phyloP scores from a whole-genome alignment of 1,140 invertebrate species.

The Phymastichus coffea region DNA sequence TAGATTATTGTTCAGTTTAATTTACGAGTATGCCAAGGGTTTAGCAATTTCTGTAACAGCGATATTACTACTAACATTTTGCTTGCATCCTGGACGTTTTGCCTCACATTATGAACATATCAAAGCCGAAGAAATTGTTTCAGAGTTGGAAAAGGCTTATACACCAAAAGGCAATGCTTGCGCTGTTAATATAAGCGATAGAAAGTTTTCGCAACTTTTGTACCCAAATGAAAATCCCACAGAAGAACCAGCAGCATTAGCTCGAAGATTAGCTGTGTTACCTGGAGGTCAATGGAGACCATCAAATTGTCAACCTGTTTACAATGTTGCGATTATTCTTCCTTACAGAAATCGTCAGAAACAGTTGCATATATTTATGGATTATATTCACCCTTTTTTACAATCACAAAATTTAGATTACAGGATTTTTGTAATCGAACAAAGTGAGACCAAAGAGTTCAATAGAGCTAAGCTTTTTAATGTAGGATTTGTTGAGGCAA shows the following conservation, averaged over 20 bases:
- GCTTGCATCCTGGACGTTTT: constrained; percentile 50
- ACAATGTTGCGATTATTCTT: constrained; percentile 83
- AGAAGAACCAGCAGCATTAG: constrained; percentile 43
- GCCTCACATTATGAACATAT: constrained; percentile 52
- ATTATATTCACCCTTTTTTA: constrained; percentile 88
- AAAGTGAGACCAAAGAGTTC: constrained; percentile 75
- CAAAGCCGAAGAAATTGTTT: constrained; percentile 45
- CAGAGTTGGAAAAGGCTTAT: constrained; percentile 50
- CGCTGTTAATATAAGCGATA: constrained; percentile 26
- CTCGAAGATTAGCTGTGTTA: constrained; percentile 43
- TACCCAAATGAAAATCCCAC: constrained; percentile 48
- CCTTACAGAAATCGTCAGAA: constrained; percentile 82
- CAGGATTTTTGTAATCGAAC: constrained; percentile 88
- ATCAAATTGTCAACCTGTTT: constrained; percentile 68
- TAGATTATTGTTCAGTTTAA: background rate
- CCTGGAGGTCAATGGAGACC: constrained; percentile 74
- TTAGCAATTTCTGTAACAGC: constrained; percentile 36
- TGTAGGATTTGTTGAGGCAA: constrained; percentile 80
- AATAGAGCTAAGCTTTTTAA: constrained; percentile 94
- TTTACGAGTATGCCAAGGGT: constrained; percentile 41
- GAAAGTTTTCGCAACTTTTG: constrained; percentile 34
- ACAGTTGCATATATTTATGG: constrained; percentile 79
- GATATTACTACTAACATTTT: constrained; percentile 44
- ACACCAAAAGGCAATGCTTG: constrained; percentile 47
- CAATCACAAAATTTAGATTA: constrained; percentile 85